Conservation (phyloP, 2,888 invertebrate species). For the Abrostola triplasia region DNA sequence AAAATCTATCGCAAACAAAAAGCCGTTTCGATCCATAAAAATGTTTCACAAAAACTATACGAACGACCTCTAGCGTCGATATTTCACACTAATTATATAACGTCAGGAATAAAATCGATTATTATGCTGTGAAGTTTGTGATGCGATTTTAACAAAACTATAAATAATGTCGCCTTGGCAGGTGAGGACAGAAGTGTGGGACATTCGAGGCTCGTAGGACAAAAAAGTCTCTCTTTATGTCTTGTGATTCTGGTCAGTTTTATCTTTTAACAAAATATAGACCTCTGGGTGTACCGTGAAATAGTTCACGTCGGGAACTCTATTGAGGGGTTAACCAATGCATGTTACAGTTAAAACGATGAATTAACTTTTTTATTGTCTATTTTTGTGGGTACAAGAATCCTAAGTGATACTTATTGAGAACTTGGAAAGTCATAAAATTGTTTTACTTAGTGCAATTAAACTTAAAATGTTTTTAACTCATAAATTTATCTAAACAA, state of each 20-base stretch:
- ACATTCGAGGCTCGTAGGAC: slow-evolving; percentile 56
- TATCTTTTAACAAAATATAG: slow-evolving; percentile 85
- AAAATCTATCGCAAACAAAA: slow-evolving; percentile 26
- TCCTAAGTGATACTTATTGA: background rate
- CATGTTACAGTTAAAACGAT: background rate
- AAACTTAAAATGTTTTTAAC: too few relatives aligned
- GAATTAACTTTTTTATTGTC: background rate
- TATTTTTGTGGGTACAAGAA: background rate
- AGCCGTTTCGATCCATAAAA: slow-evolving; percentile 20
- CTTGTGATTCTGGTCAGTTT: slow-evolving; percentile 84
- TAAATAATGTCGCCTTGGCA: slow-evolving; percentile 81
- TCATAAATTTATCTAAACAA: too few relatives aligned
- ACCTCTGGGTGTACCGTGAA: slow-evolving; percentile 80
- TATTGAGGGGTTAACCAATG: slow-evolving; percentile 57
- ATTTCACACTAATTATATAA: slow-evolving; percentile 85
- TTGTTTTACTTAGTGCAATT: background rate
- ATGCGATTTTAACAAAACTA: slow-evolving; percentile 71
- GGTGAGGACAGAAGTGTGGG: slow-evolving; percentile 78
- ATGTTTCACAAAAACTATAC: slow-evolving; percentile 53
- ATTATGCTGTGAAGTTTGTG: slow-evolving; percentile 63
- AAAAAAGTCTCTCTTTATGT: slow-evolving; percentile 82
- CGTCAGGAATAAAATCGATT: slow-evolving; percentile 84
- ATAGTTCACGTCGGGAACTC: slow-evolving; percentile 69
- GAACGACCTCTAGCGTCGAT: slow-evolving; percentile 64
- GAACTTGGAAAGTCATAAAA: background rate